Evolutionary conservation across 2,888 invertebrate genomes (phyloP), one percentile per base, ranked within the genome.

Genomic region (Rhaphigaster nebulosa): DNA sequence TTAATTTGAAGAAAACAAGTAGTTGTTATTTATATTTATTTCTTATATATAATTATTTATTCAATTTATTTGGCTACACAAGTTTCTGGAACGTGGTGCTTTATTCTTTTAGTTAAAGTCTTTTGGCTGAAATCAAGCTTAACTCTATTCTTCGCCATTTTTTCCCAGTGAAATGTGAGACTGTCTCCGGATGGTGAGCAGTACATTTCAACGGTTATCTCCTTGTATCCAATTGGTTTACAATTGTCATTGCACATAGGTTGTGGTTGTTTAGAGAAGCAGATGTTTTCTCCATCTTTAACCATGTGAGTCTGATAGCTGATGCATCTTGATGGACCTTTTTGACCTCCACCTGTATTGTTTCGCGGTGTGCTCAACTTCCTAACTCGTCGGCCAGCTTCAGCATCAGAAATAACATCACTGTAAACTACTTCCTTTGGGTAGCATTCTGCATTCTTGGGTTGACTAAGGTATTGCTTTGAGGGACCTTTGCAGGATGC

Each of bases 241-340:
- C 95, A 95, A 23, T 94, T 93, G 0, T 94, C 93, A 91, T 94
- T 94, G 94, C 96, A 97, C 3, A 94, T 93, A 1, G 95, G 94
- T 50, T 96, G 92, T 0, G 95, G 94, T 26, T 94, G 94, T 20
- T 94, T 94, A 10, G 95, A 95, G 93, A 96, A 96, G 93, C 96
- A 96, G 91, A 95, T 95, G 92, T 95, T 94, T 0, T 94, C 94
- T 87, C 94, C 94, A 91, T 94, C 92, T 92, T 95, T 94, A 87
- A 94, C 94, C 92, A 93, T 91, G 54, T 92, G 92, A 8, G 93
- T 93, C 26, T 92, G 92, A 41, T 92, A 90, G 0, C 54, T 87
- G 76, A 90, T 92, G 92, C 93, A 93, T 76, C 90, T 87, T 70
- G 90, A 26, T 45, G 23, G 84, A n/a, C 41, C 89, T 76, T 88